Conservation (phyloP, 2,797 vertebrate genomes). For the Triplophysa bombifrons region DNA sequence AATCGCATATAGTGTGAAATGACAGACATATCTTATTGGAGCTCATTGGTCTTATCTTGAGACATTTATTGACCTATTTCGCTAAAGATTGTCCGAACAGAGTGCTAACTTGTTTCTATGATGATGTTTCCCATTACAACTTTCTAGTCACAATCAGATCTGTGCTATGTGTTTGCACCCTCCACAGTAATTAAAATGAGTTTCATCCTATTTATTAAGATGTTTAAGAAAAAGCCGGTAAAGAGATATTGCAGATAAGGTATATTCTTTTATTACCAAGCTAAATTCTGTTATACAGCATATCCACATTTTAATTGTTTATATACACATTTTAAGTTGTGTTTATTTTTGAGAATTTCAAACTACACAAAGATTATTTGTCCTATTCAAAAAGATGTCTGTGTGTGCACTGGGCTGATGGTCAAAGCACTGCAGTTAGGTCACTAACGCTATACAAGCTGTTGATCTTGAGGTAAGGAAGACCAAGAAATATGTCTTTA, state of each 20-base stretch:
- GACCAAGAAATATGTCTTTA: neutral
- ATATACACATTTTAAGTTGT: neutral
- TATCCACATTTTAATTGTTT: conserved; percentile 12
- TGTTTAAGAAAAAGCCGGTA: neutral
- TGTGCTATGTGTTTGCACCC: neutral
- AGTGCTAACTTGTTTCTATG: too few species aligned
- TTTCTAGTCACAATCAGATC: neutral
- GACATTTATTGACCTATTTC: neutral
- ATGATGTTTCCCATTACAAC: too few species aligned
- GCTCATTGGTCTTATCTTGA: neutral
- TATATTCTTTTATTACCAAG: conserved; percentile 1
- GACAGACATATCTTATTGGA: neutral
- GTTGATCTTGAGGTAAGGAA: neutral
- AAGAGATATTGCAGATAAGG: neutral
- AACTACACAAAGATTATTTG: neutral
- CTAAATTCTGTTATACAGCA: conserved; percentile 1
- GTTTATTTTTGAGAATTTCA: conserved; percentile 12
- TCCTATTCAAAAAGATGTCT: neutral
- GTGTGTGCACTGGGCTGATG: conserved; percentile 15
- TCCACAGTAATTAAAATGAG: neutral
- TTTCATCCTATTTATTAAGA: neutral
- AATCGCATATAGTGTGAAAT: neutral
- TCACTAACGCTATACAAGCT: neutral
- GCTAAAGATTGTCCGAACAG: neutral
- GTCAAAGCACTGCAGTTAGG: neutral